These are phyloP conservation scores for Pteronura brasiliensis DNA, from an alignment of 2,113 vertebrate species.

Conservation along the genomic window DNA sequence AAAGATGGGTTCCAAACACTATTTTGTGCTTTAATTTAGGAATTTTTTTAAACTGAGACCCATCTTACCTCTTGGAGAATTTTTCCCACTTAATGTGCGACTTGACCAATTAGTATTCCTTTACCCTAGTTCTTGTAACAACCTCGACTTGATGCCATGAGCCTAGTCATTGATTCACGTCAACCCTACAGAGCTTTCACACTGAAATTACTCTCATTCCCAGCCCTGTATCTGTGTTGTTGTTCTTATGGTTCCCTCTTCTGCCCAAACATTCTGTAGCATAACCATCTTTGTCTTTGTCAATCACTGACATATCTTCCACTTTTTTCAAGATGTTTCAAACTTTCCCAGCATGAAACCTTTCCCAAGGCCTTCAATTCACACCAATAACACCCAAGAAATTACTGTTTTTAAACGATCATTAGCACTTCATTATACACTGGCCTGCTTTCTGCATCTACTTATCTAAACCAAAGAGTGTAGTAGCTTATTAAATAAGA, in stretches of 20 bases:
- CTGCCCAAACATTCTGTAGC: not conserved
- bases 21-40: not conserved
- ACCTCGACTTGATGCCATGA: not conserved
- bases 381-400: not conserved
- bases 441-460: not conserved
- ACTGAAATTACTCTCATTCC: not conserved
- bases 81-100: not conserved
- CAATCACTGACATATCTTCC: not conserved
- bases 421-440: not conserved
- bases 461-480: not conserved
- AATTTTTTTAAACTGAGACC: not conserved
- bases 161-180: not conserved
- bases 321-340: not conserved
- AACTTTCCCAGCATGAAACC: not conserved
- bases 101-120: not conserved
- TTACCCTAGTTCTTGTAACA: not conserved
- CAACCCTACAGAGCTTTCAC: not conserved
- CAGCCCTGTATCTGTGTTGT: not conserved
- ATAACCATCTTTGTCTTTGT: not conserved
- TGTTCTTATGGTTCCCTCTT: not conserved
- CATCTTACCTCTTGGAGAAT: not conserved
- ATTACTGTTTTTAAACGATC: not conserved
- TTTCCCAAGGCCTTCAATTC: not conserved
- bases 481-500: not conserved
- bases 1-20: not conserved